A percentile compares a stretch with the other conserved stretches of the same genome.
phyloP scores from a whole-genome alignment of 1,140 invertebrate species.

The Vanessa atalanta region DNA sequence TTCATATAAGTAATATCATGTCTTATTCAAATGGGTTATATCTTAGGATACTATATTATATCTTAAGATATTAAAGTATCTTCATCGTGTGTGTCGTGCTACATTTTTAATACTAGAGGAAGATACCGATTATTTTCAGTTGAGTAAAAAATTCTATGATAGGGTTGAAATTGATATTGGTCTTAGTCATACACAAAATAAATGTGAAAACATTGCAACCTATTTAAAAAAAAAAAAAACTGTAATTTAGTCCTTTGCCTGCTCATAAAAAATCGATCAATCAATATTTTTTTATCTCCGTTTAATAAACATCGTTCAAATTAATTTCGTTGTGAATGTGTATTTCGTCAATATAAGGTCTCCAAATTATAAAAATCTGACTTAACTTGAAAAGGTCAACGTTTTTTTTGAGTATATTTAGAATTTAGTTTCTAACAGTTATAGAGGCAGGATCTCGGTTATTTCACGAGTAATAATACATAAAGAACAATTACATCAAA shows the following conservation, averaged over 20 bases:
- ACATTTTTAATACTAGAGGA: not conserved
- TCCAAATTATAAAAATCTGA: not conserved
- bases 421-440: not conserved
- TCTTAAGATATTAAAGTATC: too few species aligned
- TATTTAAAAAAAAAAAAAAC: not conserved
- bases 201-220: not conserved
- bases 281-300: too few species aligned
- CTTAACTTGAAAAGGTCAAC: not conserved
- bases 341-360: not conserved
- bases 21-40: too few species aligned
- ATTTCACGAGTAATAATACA: slow-evolving; percentile 11
- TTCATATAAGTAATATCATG: too few species aligned
- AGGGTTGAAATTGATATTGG: not conserved
- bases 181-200: not conserved
- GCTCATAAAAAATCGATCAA: too few species aligned
- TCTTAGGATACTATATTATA: too few species aligned
- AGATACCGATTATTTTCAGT: not conserved
- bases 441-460: not conserved
- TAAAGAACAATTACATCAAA: slow-evolving; percentile 4
- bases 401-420: not conserved
- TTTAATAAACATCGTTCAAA: too few species aligned
- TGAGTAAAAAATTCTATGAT: not conserved
- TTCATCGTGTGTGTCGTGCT: not conserved
- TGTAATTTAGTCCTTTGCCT: not conserved
- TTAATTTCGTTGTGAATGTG: too few species aligned